phyloP scores from a whole-genome alignment of 2,888 invertebrate species.

The Drosophila ochracea region DNA sequence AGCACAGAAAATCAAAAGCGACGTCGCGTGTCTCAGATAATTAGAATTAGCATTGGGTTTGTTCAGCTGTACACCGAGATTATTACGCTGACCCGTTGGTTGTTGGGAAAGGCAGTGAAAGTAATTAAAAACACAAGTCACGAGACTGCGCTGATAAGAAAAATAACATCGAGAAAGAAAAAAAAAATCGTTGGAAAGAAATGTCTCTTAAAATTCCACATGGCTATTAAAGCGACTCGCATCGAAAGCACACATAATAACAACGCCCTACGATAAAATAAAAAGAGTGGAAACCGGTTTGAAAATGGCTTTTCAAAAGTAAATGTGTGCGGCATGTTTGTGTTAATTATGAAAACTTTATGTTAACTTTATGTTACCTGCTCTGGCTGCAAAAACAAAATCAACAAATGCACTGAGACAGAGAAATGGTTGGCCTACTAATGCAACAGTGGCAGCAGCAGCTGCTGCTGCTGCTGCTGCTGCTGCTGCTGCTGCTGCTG shows the following conservation, averaged over 20 bases:
- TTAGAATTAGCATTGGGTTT: conserved; percentile 61
- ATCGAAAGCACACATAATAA: conserved; percentile 49
- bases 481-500: too few species aligned
- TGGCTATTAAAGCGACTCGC: conserved; percentile 37
- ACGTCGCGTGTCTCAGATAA: conserved; percentile 71
- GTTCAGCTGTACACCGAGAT: conserved; percentile 10
- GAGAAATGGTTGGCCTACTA: conserved; percentile 75
- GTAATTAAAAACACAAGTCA: conserved; percentile 71
- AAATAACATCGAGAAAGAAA: conserved; percentile 38
- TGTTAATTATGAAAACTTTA: conserved; percentile 63
- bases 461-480: too few species aligned
- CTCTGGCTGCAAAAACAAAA: conserved; percentile 43
- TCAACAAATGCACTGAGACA: conserved; percentile 57
- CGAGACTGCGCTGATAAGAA: conserved; percentile 52
- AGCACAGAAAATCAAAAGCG: conserved; percentile 46
- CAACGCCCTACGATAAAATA: conserved; percentile 54
- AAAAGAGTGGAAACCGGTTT: conserved; percentile 63
- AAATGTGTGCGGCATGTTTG: conserved; percentile 50
- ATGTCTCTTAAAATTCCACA: conserved; percentile 50
- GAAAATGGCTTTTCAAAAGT: conserved; percentile 59
- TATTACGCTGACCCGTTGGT: conserved; percentile 41
- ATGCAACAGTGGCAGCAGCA: conserved; percentile 48
- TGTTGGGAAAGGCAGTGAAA: conserved; percentile 71
- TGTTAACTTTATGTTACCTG: conserved; percentile 29
- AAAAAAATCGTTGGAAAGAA: conserved; percentile 24